Base-by-base conservation (phyloP, 1,140 invertebrate genomes). In the Telenomus remus region DNA sequence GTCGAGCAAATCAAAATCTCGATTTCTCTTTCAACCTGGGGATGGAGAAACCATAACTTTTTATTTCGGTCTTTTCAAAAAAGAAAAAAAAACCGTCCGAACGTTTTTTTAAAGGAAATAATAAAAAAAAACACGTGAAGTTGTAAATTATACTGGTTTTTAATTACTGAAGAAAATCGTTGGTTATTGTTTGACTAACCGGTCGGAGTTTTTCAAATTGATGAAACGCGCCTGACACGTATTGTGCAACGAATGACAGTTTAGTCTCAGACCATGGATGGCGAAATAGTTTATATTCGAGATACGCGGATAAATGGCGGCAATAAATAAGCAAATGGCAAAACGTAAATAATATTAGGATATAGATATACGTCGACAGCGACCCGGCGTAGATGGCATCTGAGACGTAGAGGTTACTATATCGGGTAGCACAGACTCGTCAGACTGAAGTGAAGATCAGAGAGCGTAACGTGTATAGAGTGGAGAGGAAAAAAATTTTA, bases 401-500 rank as follows among this genome's bases (percentile, higher is more conserved):
- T 55, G 68, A 66, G 59, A 68, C 51, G 50, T 43, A 64, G 69
- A 47, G 48, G 72, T 59, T 79, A 71, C 56, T 61, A 77, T 77
- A 71, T 57, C 66, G 47, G 68, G 68, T 68, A 69, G 66, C 35
- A 16, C 54, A 76, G 51, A 39, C 9, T 59, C 55, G 59, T 73
- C 61, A 51, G 46, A 74, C 54, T 65, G 68, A 73, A 73, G 75
- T 59, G 73, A 65, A 63, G 72, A 78, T 71, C 70, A 73, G 63
- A 64, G 65, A 75, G 65, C 71, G 74, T 73, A 54, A 79, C 76
- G 49, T 50, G 54, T 57, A 73, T 65, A 50, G 74, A 71, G 49
- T 50, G 46, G 71, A 66, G 57, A 65, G 46, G 71, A 66, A 54
- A 65, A 78, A 78, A 78, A 79, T 49, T 76, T 65, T 79, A 79